These are phyloP conservation scores for Nymphalis urticae DNA, from an alignment of 2,888 invertebrate genomes.

Conservation along the genomic window DNA sequence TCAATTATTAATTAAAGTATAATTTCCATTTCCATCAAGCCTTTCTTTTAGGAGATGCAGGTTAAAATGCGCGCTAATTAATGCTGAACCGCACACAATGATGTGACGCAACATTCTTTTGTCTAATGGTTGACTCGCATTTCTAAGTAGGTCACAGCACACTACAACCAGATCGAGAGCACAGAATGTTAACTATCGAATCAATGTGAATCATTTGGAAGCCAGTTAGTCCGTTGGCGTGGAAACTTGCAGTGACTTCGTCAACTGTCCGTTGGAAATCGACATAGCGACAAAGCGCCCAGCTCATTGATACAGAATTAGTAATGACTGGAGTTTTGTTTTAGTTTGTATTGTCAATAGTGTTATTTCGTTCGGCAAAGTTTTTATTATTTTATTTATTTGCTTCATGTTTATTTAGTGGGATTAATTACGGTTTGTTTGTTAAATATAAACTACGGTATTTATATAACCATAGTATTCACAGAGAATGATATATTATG, in stretches of 20 bases:
- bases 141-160: constrained; percentile 31
- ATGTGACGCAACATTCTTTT: constrained; percentile 27
- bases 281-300: constrained; percentile 2
- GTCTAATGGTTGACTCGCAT: constrained; percentile 26
- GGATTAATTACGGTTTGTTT: background rate
- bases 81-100: constrained; percentile 27
- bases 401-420: background rate
- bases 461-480: background rate
- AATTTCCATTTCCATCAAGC: constrained; percentile 20
- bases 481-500: background rate
- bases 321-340: background rate
- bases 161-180: constrained; percentile 8
- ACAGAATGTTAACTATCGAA: constrained; percentile 25
- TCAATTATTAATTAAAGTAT: constrained; percentile 9
- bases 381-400: background rate
- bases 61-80: constrained; percentile 27
- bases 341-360: background rate
- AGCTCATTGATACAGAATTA: constrained; percentile 12
- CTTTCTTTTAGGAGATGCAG: constrained; percentile 15
- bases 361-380: background rate
- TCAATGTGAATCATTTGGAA: constrained; percentile 17
- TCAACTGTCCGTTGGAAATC: constrained; percentile 12
- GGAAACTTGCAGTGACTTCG: constrained; percentile 12
- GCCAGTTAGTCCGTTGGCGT: constrained; percentile 13
- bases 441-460: background rate